phyloP scores from a whole-genome alignment of 2,113 vertebrate species.

The Nicator chloris region DNA sequence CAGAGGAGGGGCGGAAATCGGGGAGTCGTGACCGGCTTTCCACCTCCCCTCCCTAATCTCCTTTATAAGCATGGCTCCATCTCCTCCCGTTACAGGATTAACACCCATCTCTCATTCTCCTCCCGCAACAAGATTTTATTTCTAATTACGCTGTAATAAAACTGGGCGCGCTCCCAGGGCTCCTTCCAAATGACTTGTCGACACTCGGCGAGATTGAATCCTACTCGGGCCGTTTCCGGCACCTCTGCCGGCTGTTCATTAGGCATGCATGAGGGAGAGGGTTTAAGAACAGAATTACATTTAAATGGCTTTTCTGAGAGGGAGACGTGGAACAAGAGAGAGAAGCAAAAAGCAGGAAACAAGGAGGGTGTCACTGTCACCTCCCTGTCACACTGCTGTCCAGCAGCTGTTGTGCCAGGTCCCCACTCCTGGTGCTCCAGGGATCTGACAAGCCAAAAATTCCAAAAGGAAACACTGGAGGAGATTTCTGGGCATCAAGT shows the following conservation, averaged over 20 bases:
- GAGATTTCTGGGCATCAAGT: not conserved
- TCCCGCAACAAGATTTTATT: conserved; percentile 80
- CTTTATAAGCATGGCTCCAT: conserved; percentile 53
- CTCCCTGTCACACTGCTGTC: not conserved
- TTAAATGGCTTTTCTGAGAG: conserved; percentile 81
- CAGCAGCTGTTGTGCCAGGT: not conserved
- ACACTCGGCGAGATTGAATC: conserved; percentile 73
- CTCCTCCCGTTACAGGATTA: conserved; percentile 70
- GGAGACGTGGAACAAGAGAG: conserved; percentile 55
- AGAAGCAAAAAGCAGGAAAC: not conserved
- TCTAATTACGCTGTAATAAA: conserved; percentile 83
- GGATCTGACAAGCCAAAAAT: not conserved
- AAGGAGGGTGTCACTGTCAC: conserved; percentile 41
- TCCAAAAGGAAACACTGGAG: not conserved
- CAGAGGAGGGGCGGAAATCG: not conserved
- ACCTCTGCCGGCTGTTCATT: conserved; percentile 77
- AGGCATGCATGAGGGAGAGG: conserved; percentile 80
- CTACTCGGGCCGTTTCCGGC: conserved; percentile 69
- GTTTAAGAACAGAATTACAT: conserved; percentile 80
- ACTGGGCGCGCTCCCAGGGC: conserved; percentile 77
- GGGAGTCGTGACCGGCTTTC: not conserved
- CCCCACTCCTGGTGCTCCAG: accelerated
- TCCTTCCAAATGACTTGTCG: conserved; percentile 80
- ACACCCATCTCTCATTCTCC: conserved; percentile 74
- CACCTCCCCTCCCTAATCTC: conserved; percentile 46